phyloP scores from a whole-genome alignment of 2,797 vertebrate species.

The Chromobotia macracanthus region DNA sequence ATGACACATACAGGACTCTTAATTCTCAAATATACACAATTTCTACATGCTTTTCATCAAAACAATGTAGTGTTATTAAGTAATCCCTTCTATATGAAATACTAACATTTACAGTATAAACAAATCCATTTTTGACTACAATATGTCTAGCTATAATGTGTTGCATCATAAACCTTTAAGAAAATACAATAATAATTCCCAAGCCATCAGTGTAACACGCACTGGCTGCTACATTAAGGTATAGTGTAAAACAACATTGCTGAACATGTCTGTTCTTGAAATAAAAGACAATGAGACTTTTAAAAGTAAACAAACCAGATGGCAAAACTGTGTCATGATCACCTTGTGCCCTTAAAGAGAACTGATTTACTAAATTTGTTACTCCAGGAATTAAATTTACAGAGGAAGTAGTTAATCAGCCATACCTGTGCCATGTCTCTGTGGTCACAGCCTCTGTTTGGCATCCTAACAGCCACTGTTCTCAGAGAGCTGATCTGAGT shows the following conservation, averaged over 20 bases:
- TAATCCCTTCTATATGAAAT: background rate
- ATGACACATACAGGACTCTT: background rate
- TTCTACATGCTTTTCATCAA: background rate
- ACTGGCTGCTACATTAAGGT: background rate
- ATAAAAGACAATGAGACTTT: background rate
- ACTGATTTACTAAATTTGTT: background rate
- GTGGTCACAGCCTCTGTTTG: slow-evolving; percentile 43
- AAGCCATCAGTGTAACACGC: background rate
- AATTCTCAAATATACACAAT: background rate
- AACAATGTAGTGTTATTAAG: background rate
- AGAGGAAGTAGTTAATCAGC: background rate
- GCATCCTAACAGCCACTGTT: slow-evolving; percentile 30
- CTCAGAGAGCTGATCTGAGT: slow-evolving; percentile 39
- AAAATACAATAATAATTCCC: background rate
- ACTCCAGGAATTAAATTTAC: background rate
- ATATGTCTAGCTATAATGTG: background rate
- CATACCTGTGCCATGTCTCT: slow-evolving; percentile 57
- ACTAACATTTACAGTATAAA: background rate
- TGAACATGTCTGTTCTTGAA: slow-evolving; percentile 7
- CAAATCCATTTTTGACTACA: background rate
- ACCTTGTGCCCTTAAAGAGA: background rate
- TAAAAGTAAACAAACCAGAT: background rate
- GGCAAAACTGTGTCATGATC: background rate
- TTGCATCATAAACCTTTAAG: background rate
- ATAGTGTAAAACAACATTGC: slow-evolving; percentile 25